Evolutionary conservation across 2,888 invertebrate species (phyloP), one percentile per base, ranked within the genome.

Genomic region (Gisinianus flammeolus): DNA sequence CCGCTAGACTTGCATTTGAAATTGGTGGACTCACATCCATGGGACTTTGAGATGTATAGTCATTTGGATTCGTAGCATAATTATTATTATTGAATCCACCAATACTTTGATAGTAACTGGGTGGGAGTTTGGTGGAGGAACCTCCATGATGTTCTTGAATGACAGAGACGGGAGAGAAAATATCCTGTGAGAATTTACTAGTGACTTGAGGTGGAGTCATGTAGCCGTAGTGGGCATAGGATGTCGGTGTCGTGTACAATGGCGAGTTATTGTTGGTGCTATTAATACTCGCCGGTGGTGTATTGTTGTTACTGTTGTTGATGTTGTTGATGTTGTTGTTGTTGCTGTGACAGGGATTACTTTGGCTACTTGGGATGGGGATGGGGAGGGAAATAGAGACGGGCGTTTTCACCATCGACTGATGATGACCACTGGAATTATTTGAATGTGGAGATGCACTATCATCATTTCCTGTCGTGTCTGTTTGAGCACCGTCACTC

Each of bases 41-140:
- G 12, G 64, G 33, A 64, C 67, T 28, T 10, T 62, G 62, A 28
- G 62, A 77, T 30, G 24, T 2, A 56, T 74, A 77, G 28, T 74
- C 68, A 22, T 67, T 73, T 54, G 28, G 54, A 24, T n/a, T 35
- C 26, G 52, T 74, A 71, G 33, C 19, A 31, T 35, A 35, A 24
- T 62, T 35, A 22, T 26, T 62, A n/a, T 33, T 35, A 31, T 33
- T 33, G 28, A 33, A 56, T 10, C 79, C 77, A 28, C 72, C 72
- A 35, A 81, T 70, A 66, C 72, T 79, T 58, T 81, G 82, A 74
- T 80, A 79, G 73, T 82, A 82, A 72, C 70, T 81, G 16, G 81
- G 81, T 44, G 81, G 81, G 5, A 73, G 26, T 52, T 70, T 62
- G 28, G 33, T 6, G 16, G 56, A 54, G 35, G 6, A 8, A 22